phyloP scores from a whole-genome alignment of 2,888 invertebrate species.

The Brenthis hecate region DNA sequence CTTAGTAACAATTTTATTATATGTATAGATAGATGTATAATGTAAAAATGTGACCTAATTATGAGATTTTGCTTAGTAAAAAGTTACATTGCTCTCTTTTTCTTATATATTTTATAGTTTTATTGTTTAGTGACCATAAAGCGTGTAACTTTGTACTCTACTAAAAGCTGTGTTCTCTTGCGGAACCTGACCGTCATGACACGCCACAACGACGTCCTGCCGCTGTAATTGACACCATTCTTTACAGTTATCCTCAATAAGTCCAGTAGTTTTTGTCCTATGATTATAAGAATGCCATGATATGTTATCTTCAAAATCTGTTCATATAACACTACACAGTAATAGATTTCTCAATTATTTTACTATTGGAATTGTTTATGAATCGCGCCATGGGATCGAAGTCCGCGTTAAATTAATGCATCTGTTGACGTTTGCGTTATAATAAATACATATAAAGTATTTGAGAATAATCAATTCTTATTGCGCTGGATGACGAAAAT shows the following conservation, averaged over 20 bases:
- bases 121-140: constrained; percentile 54
- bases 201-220: constrained; percentile 49
- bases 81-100: constrained; percentile 2
- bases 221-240: constrained; percentile 68
- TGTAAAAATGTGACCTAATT: too few species aligned
- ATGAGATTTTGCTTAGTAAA: too few species aligned
- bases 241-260: constrained; percentile 33
- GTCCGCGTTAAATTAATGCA: constrained; percentile 46
- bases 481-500: constrained; percentile 15
- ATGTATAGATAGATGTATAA: too few species aligned
- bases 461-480: constrained; percentile 27
- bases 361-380: not conserved
- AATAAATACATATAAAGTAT: constrained; percentile 29
- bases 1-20: too few species aligned
- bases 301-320: not conserved
- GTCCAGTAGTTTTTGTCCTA: not conserved
- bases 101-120: constrained; percentile 18
- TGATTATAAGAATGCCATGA: not conserved
- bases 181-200: constrained; percentile 67
- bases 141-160: constrained; percentile 68
- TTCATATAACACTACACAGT: not conserved
- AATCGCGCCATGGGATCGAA: constrained; percentile 37
- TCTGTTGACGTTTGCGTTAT: constrained; percentile 41
- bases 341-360: not conserved
- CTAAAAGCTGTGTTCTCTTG: constrained; percentile 56